These are phyloP conservation scores for Halcyon leucocephala DNA, from an alignment of 2,797 vertebrate genomes.

Conservation along the genomic window DNA sequence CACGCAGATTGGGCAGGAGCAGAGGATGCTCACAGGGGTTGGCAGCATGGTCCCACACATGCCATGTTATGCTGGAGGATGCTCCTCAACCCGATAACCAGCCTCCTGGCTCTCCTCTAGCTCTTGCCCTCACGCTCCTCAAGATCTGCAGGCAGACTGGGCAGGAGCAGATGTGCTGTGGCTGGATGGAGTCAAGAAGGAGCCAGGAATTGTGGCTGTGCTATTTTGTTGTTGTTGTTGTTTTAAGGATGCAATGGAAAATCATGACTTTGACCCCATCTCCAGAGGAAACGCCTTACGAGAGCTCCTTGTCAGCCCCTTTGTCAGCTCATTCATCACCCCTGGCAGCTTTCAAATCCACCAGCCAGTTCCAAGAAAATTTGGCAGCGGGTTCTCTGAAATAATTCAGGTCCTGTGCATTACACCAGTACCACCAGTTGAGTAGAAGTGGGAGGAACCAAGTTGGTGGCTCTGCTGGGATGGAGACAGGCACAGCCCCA, in stretches of 20 bases:
- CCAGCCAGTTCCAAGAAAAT: neutral
- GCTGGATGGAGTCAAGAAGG: neutral
- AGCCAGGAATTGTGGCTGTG: neutral
- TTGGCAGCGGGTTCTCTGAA: neutral
- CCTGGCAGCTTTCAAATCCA: neutral
- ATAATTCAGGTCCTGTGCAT: neutral
- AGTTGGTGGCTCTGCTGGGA: neutral
- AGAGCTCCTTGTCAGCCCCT: neutral
- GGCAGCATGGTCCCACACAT: no score
- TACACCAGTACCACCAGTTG: accelerated
- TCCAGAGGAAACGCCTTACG: neutral
- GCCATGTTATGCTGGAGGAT: no score
- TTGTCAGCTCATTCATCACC: neutral
- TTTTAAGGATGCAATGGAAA: neutral
- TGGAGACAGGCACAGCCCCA: neutral
- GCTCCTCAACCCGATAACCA: no score
- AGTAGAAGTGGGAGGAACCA: neutral
- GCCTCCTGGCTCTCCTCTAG: no score
- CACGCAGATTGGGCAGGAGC: neutral
- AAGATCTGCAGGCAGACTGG: no score
- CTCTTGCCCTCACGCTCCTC: no score
- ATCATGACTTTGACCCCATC: neutral
- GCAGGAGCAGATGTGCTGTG: neutral
- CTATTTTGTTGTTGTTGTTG: neutral
- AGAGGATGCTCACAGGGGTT: no score